Evolutionary conservation across 2,113 vertebrate species (phyloP).

Genomic region (Apodemus speciosus): DNA sequence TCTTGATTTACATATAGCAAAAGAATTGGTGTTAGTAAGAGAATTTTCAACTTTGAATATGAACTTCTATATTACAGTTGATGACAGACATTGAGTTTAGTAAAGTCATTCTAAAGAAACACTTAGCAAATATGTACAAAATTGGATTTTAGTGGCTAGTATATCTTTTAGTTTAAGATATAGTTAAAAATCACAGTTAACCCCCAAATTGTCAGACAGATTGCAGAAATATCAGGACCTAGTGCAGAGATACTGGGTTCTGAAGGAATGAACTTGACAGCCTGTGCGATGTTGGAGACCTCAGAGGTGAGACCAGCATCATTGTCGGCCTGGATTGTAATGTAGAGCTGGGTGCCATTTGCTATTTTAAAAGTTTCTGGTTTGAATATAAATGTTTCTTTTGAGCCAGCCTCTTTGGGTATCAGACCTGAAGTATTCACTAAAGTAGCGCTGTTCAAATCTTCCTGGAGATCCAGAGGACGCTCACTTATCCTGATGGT

Average conservation of each 20-base stretch:
- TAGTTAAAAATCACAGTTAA: conserved; percentile 49
- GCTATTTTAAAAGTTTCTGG: conserved; percentile 54
- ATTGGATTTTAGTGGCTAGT: conserved; percentile 59
- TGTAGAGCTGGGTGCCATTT: conserved; percentile 76
- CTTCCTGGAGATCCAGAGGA: conserved; percentile 60
- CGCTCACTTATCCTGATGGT: conserved; percentile 80
- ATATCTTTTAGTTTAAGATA: conserved; percentile 60
- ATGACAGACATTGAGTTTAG: background rate
- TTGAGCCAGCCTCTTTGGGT: conserved; percentile 69
- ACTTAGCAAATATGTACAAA: conserved; percentile 35
- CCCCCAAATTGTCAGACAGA: background rate
- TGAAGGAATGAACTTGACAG: background rate
- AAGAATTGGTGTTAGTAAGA: conserved; percentile 13
- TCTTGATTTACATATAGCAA: conserved; percentile 45
- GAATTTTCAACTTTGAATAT: conserved; percentile 3
- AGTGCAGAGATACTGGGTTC: background rate
- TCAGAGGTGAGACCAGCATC: conserved; percentile 67
- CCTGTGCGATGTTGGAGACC: conserved; percentile 81
- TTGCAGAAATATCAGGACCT: background rate
- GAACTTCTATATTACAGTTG: conserved; percentile 24
- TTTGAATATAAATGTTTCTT: conserved; percentile 78
- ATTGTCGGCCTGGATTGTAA: conserved; percentile 74
- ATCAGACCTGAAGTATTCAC: conserved; percentile 75
- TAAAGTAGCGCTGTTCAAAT: conserved; percentile 70
- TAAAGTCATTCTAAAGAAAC: conserved; percentile 45